Evolutionary conservation across 1,140 invertebrate genomes (phyloP), one percentile per base, ranked within the genome.

Genomic region (Microplitis demolitor): DNA sequence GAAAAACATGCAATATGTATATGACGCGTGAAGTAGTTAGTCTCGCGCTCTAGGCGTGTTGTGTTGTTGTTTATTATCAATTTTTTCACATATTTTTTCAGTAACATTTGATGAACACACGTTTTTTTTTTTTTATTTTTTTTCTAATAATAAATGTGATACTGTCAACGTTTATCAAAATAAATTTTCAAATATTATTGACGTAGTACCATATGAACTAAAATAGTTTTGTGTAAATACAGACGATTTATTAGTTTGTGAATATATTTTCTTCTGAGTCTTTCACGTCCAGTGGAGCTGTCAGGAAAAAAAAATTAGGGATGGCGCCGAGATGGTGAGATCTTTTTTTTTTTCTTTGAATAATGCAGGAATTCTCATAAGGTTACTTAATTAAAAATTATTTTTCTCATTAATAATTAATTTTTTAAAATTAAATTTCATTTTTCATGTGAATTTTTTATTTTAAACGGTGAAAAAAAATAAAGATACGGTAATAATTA

Each of bases 241-340:
- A 9, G 39, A 24, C 24, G 24, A 24, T 45, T 45, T 45, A 45
- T 45, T 45, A 9, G 39, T 45, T 11, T 9, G 39, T 45, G 39
- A 1, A 45, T 45, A 45, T 45, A 54, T 54, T 54, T 14, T 3
- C 13, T 13, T 54, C 14, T 14, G 13, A 54, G 14, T n/a, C 14
- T 16, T 54, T 54, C 13, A 54, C 14, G 13, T 54, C 4, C 13
- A n/a, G 4, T 54, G 53, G 13, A 14, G 53, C 13, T 14, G 53
- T 54, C 14, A 51, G 24, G 16, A 24, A 51, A 37, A 24, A 37
- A 66, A n/a, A 31, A 14, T 24, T 13, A 39, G 31, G 63, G 45
- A 66, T 66, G 63, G 63, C 63, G 63, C 39, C 63, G 63, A 11
- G 39, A 66, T 66, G 63, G 63, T 66, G 45, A 66, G 63, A 24